A percentile compares a stretch with the other conserved stretches of the same genome.
These are phyloP conservation scores for Nematopogon swammerdamellus DNA, from an alignment of 2,888 invertebrate species.

Conservation along the genomic window DNA sequence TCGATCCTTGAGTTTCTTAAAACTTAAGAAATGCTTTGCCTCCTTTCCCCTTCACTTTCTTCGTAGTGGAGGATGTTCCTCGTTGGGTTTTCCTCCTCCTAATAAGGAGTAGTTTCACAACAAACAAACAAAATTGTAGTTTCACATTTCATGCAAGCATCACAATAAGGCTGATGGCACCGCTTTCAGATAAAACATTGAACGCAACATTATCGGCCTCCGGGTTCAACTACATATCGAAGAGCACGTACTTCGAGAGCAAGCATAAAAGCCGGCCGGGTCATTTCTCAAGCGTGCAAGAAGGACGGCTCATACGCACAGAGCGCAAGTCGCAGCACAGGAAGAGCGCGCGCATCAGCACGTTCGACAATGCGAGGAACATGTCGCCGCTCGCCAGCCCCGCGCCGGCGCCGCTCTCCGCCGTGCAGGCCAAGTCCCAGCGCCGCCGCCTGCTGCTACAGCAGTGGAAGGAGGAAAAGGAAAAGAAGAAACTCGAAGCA, in stretches of 20 bases:
- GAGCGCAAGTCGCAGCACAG: conserved; percentile 24
- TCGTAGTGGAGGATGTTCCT: no score
- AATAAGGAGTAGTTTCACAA: no score
- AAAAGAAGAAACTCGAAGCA: conserved; percentile 29
- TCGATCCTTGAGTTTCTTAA: no score
- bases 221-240: conserved; percentile 16
- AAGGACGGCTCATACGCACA: conserved; percentile 18
- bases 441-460: conserved; percentile 31
- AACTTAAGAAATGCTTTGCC: no score
- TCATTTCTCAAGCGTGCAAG: conserved; percentile 27
- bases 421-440: conserved; percentile 21
- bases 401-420: conserved; percentile 13
- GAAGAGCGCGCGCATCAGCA: conserved; percentile 26
- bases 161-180: no score
- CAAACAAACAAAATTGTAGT: no score
- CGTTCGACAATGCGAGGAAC: conserved; percentile 31
- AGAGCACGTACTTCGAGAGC: conserved; percentile 22
- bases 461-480: conserved; percentile 43
- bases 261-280: conserved; percentile 34
- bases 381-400: conserved; percentile 22
- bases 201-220: conserved; percentile 18
- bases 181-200: conserved; percentile 37
- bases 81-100: no score
- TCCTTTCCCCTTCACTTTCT: no score
- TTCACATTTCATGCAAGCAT: no score